A percentile compares a stretch with the other conserved stretches of the same genome.
phyloP scores from a whole-genome alignment of 1,140 invertebrate genomes.

The Aphelenchoides fujianensis region DNA sequence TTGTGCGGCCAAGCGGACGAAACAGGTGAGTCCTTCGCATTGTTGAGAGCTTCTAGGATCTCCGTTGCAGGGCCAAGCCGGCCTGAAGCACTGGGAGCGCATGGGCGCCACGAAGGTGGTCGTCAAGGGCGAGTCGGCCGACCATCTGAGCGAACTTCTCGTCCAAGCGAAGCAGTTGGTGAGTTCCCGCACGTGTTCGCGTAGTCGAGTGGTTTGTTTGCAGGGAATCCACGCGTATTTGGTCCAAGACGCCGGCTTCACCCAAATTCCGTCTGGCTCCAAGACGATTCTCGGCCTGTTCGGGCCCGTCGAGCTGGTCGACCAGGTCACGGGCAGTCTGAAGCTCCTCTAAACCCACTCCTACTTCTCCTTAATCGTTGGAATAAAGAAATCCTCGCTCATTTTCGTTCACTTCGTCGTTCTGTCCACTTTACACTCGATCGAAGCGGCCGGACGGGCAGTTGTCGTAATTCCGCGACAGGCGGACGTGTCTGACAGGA shows the following conservation, averaged over 20 bases:
- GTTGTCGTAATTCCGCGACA: too few species aligned
- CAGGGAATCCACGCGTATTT: slow-evolving; percentile 67
- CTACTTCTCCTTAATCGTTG: too few species aligned
- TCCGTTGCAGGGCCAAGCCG: slow-evolving; percentile 33
- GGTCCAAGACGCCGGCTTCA: slow-evolving; percentile 70
- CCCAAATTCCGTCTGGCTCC: slow-evolving; percentile 67
- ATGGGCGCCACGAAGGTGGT: slow-evolving; percentile 70
- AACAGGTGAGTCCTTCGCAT: slow-evolving; percentile 58
- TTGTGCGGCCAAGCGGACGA: slow-evolving; percentile 64
- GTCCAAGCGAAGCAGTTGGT: slow-evolving; percentile 64
- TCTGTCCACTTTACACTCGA: too few species aligned
- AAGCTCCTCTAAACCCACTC: slow-evolving; percentile 62
- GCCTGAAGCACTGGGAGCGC: slow-evolving; percentile 37
- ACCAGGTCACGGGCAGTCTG: slow-evolving; percentile 65
- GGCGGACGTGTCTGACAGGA: too few species aligned
- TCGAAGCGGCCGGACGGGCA: too few species aligned
- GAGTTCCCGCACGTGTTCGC: slow-evolving; percentile 25
- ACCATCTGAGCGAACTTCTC: slow-evolving; percentile 67
- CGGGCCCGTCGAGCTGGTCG: slow-evolving; percentile 64
- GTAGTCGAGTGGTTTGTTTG: slow-evolving; percentile 24
- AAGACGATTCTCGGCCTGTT: slow-evolving; percentile 66
- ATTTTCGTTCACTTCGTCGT: too few species aligned
- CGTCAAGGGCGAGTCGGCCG: slow-evolving; percentile 67
- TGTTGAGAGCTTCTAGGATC: slow-evolving; percentile 27
- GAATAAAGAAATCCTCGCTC: too few species aligned